Percentiles rank a stretch among this genome's conserved stretches.
These are phyloP conservation scores for Phoebastria nigripes DNA, from an alignment of 2,797 vertebrate genomes.

Conservation along the genomic window DNA sequence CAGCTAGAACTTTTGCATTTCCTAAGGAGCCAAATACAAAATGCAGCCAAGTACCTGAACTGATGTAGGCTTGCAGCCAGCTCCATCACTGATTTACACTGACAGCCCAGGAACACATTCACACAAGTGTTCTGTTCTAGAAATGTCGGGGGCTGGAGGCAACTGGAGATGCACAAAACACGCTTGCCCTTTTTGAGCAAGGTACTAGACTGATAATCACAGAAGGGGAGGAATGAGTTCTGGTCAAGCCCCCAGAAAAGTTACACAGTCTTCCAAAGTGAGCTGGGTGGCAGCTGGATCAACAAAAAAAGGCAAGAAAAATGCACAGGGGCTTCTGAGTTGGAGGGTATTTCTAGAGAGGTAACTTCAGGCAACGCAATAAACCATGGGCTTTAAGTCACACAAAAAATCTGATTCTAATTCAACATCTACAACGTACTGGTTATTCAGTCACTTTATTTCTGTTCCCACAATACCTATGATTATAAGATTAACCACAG, in stretches of 20 bases:
- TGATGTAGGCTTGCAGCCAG: background rate
- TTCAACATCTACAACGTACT: background rate
- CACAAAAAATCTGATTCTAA: background rate
- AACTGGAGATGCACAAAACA: background rate
- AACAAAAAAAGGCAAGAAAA: background rate
- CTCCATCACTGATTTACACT: fast-evolving
- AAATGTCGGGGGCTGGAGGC: fast-evolving
- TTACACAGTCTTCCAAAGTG: background rate
- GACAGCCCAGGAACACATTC: background rate
- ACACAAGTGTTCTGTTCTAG: background rate
- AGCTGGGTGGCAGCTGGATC: background rate
- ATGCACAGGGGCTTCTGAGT: fast-evolving
- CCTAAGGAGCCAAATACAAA: background rate
- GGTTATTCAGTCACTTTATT: background rate
- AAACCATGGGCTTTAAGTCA: background rate
- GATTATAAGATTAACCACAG: background rate
- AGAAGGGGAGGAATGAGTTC: background rate
- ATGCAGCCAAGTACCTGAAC: background rate
- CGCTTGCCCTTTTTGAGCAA: fast-evolving
- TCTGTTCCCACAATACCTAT: background rate
- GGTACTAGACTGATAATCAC: background rate
- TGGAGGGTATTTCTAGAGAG: background rate
- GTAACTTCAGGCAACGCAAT: background rate
- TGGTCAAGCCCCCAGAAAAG: background rate
- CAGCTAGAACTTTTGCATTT: background rate